A percentile compares a stretch with the other conserved stretches of the same genome.
Conservation (phyloP, 2,888 invertebrate genomes). For the Acrobeloides nanus region DNA sequence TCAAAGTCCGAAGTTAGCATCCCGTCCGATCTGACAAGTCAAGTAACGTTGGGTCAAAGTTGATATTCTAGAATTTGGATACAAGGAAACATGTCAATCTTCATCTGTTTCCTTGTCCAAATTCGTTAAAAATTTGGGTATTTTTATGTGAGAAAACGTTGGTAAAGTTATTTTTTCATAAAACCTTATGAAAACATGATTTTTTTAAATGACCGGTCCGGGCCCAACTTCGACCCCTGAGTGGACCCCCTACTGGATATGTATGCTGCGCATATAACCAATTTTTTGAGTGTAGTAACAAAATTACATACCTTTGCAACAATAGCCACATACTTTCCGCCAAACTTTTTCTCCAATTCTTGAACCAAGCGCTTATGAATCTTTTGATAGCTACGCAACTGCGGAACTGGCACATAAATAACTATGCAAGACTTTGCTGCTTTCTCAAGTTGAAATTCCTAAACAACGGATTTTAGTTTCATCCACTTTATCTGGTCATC, state of each 20-base stretch:
- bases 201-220: background rate
- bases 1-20: no score
- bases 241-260: no score
- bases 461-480: background rate
- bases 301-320: constrained; percentile 63
- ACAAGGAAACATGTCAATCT: no score
- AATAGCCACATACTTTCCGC: constrained; percentile 95
- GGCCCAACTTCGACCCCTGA: constrained; percentile 8
- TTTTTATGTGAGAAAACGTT: background rate
- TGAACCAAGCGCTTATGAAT: constrained; percentile 90
- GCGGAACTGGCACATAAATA: constrained; percentile 96
- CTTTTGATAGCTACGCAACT: constrained; percentile 92
- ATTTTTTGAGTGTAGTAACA: background rate
- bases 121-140: no score
- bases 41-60: no score
- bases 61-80: no score
- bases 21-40: no score
- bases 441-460: constrained; percentile 63
- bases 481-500: constrained; percentile 1
- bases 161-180: no score
- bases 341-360: constrained; percentile 97
- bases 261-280: no score
- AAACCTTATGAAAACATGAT: no score
- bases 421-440: constrained; percentile 90
- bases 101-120: no score